phyloP scores from a whole-genome alignment of 2,888 invertebrate species.

The Ornithoptera priamus region DNA sequence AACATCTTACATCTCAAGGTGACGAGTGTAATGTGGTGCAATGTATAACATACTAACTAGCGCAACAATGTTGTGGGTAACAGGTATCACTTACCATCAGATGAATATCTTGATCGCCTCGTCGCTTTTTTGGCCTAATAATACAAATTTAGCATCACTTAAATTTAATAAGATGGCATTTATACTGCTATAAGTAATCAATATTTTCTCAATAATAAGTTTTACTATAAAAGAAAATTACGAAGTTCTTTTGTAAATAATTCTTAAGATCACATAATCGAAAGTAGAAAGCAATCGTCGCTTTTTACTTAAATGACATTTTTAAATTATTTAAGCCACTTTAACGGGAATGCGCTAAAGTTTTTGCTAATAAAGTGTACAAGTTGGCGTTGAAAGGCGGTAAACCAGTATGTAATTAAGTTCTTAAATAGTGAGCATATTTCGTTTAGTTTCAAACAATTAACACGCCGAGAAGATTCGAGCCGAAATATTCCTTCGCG shows the following conservation, averaged over 20 bases:
- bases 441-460: slow-evolving; percentile 38
- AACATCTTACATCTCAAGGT: too few relatives aligned
- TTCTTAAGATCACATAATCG: slow-evolving; percentile 5
- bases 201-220: background rate
- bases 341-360: slow-evolving; percentile 19
- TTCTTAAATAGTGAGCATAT: slow-evolving; percentile 43
- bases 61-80: too few relatives aligned
- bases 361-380: slow-evolving; percentile 25
- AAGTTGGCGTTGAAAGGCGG: slow-evolving; percentile 20
- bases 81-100: too few relatives aligned
- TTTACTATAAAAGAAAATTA: background rate
- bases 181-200: background rate
- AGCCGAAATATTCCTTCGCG: slow-evolving; percentile 42
- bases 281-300: slow-evolving; percentile 7
- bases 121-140: too few relatives aligned
- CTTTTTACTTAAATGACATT: slow-evolving; percentile 15
- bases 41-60: too few relatives aligned
- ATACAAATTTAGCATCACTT: too few relatives aligned
- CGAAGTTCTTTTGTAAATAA: background rate
- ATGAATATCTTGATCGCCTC: too few relatives aligned
- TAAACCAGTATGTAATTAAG: slow-evolving; percentile 34
- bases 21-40: too few relatives aligned
- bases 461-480: slow-evolving; percentile 36
- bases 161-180: too few relatives aligned
- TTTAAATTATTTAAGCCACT: slow-evolving; percentile 22